Conservation (phyloP, 2,888 invertebrate genomes). For the Chrysomela aeneicollis region DNA sequence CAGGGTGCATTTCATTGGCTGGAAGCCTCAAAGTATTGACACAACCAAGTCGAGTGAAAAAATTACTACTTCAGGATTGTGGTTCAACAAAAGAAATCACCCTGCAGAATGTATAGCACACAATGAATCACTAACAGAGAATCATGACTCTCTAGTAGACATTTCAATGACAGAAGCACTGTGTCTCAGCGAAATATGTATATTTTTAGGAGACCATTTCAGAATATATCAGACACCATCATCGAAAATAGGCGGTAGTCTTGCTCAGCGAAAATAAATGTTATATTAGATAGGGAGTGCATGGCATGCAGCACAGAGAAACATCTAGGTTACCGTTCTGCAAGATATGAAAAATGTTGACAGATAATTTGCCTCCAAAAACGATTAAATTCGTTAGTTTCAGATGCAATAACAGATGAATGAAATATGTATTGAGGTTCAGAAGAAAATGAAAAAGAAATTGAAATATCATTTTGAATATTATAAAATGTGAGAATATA, state of each 20-base stretch:
- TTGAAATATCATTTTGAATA: too few relatives aligned
- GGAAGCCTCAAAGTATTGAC: background rate
- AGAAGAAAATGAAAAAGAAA: too few relatives aligned
- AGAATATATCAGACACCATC: conserved; percentile 30
- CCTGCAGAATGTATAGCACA: conserved; percentile 15
- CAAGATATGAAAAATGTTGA: conserved; percentile 26
- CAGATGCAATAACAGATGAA: too few relatives aligned
- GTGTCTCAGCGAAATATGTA: background rate
- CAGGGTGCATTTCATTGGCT: conserved; percentile 24
- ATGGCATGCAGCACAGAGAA: conserved; percentile 58
- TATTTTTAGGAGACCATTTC: conserved; percentile 13
- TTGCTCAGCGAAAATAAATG: conserved; percentile 47
- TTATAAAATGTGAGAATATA: too few relatives aligned
- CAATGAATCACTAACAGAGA: conserved; percentile 16
- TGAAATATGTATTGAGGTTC: too few relatives aligned
- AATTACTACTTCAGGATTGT: background rate
- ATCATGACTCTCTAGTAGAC: conserved; percentile 14
- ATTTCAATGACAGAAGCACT: conserved; percentile 12
- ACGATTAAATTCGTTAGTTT: background rate
- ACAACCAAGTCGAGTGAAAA: background rate
- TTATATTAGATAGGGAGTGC: conserved; percentile 48
- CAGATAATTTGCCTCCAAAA: background rate
- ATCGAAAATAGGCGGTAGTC: conserved; percentile 52
- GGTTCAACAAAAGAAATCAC: conserved; percentile 10
- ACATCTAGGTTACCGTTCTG: conserved; percentile 46